These are phyloP conservation scores for Cliona cf. orientalis DNA, from an alignment of 37 sponge, comb jelly and placozoan species.

Conservation along the genomic window DNA sequence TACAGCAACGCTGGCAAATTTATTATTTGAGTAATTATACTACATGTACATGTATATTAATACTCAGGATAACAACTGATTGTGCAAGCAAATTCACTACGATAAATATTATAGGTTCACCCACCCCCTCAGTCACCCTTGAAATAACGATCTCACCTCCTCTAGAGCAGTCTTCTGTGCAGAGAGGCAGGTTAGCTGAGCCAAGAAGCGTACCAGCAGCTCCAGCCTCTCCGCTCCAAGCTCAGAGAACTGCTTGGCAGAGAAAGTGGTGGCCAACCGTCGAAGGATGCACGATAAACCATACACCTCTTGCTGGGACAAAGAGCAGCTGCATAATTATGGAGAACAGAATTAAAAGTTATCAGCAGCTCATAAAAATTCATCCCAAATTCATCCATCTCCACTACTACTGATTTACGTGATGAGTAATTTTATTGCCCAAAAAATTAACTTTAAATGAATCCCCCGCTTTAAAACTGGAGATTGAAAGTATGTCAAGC, in stretches of 20 bases:
- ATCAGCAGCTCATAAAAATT: too few species aligned
- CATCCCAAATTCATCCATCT: background rate
- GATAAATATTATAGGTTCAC: too few species aligned
- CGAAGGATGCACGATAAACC: conserved; percentile 41
- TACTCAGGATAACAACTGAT: too few species aligned
- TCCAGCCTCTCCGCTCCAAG: background rate
- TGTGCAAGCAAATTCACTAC: too few species aligned
- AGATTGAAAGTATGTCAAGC: background rate
- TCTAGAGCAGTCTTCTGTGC: conserved; percentile 12
- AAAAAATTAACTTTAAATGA: too few species aligned
- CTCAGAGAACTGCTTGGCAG: conserved; percentile 4
- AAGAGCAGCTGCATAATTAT: conserved; percentile 14
- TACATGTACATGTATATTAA: too few species aligned
- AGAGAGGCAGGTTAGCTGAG: conserved; percentile 51
- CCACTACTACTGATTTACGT: background rate
- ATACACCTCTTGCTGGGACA: conserved; percentile 45
- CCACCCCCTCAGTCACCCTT: too few species aligned
- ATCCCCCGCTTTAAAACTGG: too few species aligned
- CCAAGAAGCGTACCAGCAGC: conserved; percentile 16
- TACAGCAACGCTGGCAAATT: too few species aligned
- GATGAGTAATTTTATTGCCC: too few species aligned
- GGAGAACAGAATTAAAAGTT: background rate
- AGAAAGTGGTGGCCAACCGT: conserved; percentile 28
- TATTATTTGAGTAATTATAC: too few species aligned
- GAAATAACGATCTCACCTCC: conserved; percentile 8